phyloP scores from a whole-genome alignment of 2,797 vertebrate genomes.

The Margarornis squamiger region DNA sequence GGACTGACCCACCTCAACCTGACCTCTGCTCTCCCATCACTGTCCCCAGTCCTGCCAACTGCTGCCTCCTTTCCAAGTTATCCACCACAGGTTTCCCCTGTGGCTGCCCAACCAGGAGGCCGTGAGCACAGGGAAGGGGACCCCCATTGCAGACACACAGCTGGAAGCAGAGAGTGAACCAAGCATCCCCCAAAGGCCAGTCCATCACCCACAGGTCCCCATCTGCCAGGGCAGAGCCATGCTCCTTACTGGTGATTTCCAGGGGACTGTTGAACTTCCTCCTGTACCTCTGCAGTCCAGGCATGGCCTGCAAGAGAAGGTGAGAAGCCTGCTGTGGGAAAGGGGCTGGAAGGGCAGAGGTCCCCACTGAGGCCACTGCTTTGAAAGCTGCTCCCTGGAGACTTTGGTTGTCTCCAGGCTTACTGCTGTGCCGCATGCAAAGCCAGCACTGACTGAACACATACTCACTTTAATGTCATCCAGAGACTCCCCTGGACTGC shows the following conservation, averaged over 20 bases:
- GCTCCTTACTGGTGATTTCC: conserved; percentile 54
- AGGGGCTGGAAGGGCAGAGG: background rate
- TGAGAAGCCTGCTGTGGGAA: background rate
- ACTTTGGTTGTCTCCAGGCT: background rate
- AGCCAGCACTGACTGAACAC: no score
- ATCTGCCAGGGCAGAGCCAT: fast-evolving
- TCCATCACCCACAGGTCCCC: background rate
- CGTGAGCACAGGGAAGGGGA: background rate
- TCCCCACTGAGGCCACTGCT: background rate
- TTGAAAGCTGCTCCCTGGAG: background rate
- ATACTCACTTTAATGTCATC: conserved; percentile 48
- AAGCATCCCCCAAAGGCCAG: background rate
- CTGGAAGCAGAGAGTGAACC: background rate
- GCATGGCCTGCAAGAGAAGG: conserved; percentile 38
- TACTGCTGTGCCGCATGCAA: fast-evolving
- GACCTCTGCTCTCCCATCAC: background rate
- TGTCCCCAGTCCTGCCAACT: background rate
- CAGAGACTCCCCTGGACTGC: background rate
- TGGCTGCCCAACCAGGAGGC: background rate
- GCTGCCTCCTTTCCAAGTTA: background rate
- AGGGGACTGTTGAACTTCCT: conserved; percentile 56
- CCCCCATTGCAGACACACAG: background rate
- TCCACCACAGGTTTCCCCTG: background rate
- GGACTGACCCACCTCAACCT: background rate
- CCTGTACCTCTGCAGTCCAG: background rate